Base-by-base conservation (phyloP, 92 coral and sea anemone genomes). In the Palythoa grandis region DNA sequence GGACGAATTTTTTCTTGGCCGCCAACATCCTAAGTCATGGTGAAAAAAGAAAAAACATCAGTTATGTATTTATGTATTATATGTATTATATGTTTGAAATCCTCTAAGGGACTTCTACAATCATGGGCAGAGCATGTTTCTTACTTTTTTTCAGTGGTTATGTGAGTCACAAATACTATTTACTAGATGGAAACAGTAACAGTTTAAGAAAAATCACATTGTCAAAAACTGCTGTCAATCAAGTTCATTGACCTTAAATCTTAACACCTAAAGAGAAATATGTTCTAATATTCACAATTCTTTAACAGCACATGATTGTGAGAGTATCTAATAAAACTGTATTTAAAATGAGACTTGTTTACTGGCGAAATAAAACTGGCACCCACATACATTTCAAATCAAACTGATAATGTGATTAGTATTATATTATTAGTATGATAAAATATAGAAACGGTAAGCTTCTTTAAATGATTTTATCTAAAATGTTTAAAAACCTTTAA, bases 1-100 rank as follows among this genome's bases (percentile, higher is more conserved):
- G 98, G 98, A 40, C 98, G 89, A 15, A 96, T 96, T 90, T 96
- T 96, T 74, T 96, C 98, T 72, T 96, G 98, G 72, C 98, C 98
- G 15, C 98, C 98, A 66, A 96, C 98, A 86, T 96, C 98, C 98
- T 96, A 65, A 15, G 23, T 0, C 29, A 68, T 17, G 40, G 7
- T 29, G 54, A 79, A 61, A 70, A 79, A 57, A 16, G 11, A 57
- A 77, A 39, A 13, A 12, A 43, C 50, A 43, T 43, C 9, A 3
- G 43, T 29, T 5, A 25, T 2, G 6, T 1, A 3, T 0, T 11
- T 24, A n/a, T n/a, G n/a, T n/a, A n/a, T n/a, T n/a, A n/a, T n/a
- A n/a, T n/a, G n/a, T n/a, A n/a, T n/a, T n/a, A n/a, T n/a, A n/a
- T n/a, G 25, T 69, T 22, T 7, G 9, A 67, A 10, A 2, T 7